These are phyloP conservation scores for Phocoena phocoena DNA, from an alignment of 2,113 vertebrate species.

Conservation along the genomic window DNA sequence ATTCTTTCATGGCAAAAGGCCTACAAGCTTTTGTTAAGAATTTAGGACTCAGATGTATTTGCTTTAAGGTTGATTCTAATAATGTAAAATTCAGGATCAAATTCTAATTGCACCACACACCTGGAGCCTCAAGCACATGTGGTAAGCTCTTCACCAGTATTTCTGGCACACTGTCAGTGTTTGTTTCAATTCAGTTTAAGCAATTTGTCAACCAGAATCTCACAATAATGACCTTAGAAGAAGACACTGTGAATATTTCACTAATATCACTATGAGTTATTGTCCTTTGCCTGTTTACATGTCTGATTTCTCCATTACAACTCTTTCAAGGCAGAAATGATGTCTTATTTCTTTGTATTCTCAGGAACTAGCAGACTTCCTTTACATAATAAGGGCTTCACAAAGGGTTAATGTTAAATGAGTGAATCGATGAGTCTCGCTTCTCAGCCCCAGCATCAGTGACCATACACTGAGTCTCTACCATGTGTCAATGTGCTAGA, in stretches of 20 bases:
- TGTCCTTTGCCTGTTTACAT: not conserved
- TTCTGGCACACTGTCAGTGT: not conserved
- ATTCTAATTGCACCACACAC: not conserved
- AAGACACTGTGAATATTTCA: not conserved
- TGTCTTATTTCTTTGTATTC: not conserved
- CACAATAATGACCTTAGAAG: not conserved
- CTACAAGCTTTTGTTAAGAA: not conserved
- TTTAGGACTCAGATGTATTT: not conserved
- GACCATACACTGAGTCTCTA: not conserved
- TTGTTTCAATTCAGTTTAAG: conserved; percentile 31
- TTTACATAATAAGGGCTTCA: not conserved
- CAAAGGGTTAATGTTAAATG: not conserved
- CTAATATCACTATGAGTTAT: not conserved
- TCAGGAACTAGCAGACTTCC: not conserved
- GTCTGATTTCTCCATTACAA: not conserved
- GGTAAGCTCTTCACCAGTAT: not conserved
- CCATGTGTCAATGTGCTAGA: not conserved
- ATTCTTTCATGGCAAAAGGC: not conserved
- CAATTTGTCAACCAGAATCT: not conserved
- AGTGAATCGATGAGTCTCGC: not conserved
- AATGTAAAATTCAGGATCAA: not conserved
- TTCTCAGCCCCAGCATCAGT: not conserved
- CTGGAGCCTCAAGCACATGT: not conserved
- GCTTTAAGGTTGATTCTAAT: not conserved
- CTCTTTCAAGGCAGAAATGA: not conserved